A percentile compares a stretch with the other conserved stretches of the same genome.
These are phyloP conservation scores for Phenganax subtilis DNA, from an alignment of 92 coral and sea anemone genomes.

Conservation along the genomic window DNA sequence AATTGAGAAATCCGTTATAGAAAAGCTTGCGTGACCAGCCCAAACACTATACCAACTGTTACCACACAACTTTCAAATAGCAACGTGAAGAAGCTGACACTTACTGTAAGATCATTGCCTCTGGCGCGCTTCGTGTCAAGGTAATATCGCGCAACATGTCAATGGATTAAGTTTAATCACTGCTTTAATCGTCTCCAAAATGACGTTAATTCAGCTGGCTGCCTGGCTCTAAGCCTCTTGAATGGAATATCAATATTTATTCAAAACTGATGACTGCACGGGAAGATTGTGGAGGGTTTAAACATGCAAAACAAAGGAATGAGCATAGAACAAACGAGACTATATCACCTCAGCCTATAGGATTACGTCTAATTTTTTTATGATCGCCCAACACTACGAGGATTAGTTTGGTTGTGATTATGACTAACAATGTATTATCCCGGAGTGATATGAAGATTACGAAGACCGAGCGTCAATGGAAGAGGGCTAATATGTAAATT, in stretches of 20 bases:
- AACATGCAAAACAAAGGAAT: background rate
- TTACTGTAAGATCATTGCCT: too few relatives aligned
- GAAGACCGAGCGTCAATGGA: too few relatives aligned
- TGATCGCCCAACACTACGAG: background rate
- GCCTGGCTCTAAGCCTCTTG: constrained; percentile 1
- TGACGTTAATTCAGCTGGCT: background rate
- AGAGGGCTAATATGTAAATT: too few relatives aligned
- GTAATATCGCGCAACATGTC: background rate
- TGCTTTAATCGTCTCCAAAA: background rate
- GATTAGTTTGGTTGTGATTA: background rate
- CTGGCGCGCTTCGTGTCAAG: too few relatives aligned
- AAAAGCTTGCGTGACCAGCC: too few relatives aligned
- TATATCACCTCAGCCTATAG: background rate
- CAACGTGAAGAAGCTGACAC: too few relatives aligned
- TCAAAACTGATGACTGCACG: constrained; percentile 7
- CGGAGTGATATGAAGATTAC: too few relatives aligned
- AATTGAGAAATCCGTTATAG: too few relatives aligned
- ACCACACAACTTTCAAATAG: too few relatives aligned
- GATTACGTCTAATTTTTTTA: background rate
- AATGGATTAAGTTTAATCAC: background rate
- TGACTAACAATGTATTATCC: too few relatives aligned
- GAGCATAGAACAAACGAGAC: background rate
- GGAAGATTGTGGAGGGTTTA: background rate
- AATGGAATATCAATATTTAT: constrained; percentile 23
- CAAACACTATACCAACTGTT: too few relatives aligned